phyloP scores from a whole-genome alignment of 2,888 invertebrate species.

The Cylindroiulus punctatus region DNA sequence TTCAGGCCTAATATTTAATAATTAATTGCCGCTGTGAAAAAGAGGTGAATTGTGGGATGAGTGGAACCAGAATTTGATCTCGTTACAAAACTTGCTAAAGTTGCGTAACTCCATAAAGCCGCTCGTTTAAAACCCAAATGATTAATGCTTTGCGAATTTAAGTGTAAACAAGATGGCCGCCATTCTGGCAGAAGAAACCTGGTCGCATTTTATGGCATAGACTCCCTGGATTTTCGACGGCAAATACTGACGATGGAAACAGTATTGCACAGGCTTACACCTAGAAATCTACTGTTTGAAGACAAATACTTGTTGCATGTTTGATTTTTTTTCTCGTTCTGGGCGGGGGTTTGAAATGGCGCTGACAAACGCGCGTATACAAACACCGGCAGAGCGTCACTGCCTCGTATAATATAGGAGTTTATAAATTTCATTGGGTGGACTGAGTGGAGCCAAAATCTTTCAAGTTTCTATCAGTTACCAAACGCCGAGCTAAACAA shows the following conservation, averaged over 20 bases:
- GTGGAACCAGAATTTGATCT: slow-evolving; percentile 12
- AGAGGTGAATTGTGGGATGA: slow-evolving; percentile 11
- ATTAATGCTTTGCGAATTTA: neutral
- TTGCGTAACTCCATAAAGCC: neutral
- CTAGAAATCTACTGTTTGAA: too few relatives aligned
- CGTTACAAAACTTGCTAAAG: slow-evolving; percentile 2
- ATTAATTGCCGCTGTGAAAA: neutral
- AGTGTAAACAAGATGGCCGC: neutral
- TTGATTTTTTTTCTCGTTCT: too few relatives aligned
- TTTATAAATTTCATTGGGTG: slow-evolving; percentile 25
- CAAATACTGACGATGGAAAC: too few relatives aligned
- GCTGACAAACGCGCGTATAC: neutral
- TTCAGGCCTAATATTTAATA: neutral
- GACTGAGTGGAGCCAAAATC: neutral
- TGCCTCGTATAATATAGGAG: neutral
- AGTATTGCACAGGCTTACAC: too few relatives aligned
- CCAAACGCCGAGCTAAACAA: neutral
- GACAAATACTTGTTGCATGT: too few relatives aligned
- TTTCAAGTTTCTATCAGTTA: neutral
- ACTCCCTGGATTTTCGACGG: neutral
- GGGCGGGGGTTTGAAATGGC: neutral
- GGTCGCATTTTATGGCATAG: neutral
- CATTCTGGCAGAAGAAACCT: neutral
- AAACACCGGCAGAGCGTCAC: neutral
- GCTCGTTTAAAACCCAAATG: neutral